Percentiles rank a stretch among this genome's conserved stretches.
phyloP scores from a whole-genome alignment of 2,888 invertebrate genomes.

The Palloptera scutellata region DNA sequence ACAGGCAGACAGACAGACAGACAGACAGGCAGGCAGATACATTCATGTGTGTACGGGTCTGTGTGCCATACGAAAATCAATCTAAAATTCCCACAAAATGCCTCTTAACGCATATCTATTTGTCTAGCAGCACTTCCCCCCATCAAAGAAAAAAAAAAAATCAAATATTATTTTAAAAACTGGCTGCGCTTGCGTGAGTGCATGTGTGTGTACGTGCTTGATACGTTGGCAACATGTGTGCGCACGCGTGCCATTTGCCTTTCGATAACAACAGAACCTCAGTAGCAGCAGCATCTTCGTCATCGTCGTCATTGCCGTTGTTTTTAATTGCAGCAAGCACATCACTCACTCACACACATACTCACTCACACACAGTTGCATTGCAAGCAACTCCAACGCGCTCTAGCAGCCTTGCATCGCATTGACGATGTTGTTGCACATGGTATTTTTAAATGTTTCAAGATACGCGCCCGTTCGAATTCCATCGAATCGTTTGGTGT shows the following conservation, averaged over 20 bases:
- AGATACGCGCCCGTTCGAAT: not conserved
- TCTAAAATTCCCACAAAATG: conserved; percentile 2
- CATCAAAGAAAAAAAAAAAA: conserved; percentile 10
- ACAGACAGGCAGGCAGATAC: no score
- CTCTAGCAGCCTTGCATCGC: not conserved
- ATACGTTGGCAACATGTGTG: conserved; percentile 50
- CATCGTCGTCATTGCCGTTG: conserved; percentile 34
- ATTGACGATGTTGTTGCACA: conserved; percentile 9
- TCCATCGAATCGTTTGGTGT: conserved; percentile 6
- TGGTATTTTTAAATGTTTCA: no score
- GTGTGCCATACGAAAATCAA: not conserved
- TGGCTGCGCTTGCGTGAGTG: no score
- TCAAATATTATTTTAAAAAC: not conserved
- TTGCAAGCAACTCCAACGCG: not conserved
- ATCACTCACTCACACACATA: conserved; percentile 23
- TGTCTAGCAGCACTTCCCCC: not conserved
- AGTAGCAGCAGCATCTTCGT: not conserved
- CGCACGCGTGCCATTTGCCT: conserved; percentile 53
- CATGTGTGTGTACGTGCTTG: conserved; percentile 24
- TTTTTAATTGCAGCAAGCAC: conserved; percentile 51
- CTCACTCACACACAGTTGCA: not conserved
- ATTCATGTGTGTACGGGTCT: not conserved
- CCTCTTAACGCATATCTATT: no score
- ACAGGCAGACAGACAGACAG: no score
- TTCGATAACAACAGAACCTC: not conserved